Conservation (phyloP, 1,140 invertebrate species). For the Tribolium castaneum region DNA sequence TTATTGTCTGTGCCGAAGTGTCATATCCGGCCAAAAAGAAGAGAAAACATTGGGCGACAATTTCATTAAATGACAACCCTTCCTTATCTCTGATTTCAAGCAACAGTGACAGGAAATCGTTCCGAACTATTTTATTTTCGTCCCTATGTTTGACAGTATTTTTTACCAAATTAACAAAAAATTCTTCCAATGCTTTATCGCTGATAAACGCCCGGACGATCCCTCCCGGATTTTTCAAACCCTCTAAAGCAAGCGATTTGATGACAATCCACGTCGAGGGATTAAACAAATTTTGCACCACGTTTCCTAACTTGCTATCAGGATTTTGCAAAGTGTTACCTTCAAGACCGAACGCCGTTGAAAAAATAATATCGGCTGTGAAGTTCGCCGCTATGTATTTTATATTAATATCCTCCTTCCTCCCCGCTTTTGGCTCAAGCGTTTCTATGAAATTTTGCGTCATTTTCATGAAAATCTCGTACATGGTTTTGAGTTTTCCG, state of each 20-base stretch:
- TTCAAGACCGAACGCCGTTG: conserved; percentile 67
- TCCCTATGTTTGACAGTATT: conserved; percentile 65
- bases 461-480: conserved; percentile 50
- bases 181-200: conserved; percentile 56
- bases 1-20: conserved; percentile 63
- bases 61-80: conserved; percentile 5
- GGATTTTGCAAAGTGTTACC: conserved; percentile 43
- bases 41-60: conserved; percentile 70
- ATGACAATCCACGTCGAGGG: not conserved
- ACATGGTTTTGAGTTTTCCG: conserved; percentile 67
- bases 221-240: not conserved
- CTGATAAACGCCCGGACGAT: not conserved
- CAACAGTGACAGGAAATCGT: conserved; percentile 69
- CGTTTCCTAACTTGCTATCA: not conserved
- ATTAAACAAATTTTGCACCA: conserved; percentile 39
- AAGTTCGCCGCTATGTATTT: not conserved
- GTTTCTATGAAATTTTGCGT: conserved; percentile 63
- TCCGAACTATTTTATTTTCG: conserved; percentile 61
- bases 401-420: not conserved
- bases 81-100: conserved; percentile 59
- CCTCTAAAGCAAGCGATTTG: conserved; percentile 55
- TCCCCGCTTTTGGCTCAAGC: conserved; percentile 8
- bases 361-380: not conserved
- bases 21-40: conserved; percentile 73
- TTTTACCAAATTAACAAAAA: conserved; percentile 63